Conservation (phyloP, 2,797 vertebrate genomes). For the Eupleurogrammus muticus region DNA sequence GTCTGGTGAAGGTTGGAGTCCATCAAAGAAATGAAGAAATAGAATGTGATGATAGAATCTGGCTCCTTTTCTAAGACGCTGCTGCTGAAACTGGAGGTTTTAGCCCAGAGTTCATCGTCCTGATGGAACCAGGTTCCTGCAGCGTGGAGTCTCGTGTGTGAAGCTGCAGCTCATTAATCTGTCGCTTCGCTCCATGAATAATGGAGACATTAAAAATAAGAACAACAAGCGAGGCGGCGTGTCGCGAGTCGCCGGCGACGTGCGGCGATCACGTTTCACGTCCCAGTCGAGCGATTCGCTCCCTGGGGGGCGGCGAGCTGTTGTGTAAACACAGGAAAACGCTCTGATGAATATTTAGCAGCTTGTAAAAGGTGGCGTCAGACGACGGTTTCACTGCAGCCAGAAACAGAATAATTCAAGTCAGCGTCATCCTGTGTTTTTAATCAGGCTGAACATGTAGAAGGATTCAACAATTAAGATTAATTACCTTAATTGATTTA, state of each 20-base stretch:
- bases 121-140: conserved; percentile 40
- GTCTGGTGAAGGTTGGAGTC: conserved; percentile 43
- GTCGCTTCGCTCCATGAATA: conserved; percentile 68
- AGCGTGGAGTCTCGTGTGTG: conserved; percentile 60
- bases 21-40: conserved; percentile 21
- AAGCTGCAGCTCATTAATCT: conserved; percentile 66
- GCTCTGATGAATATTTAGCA: conserved; percentile 84
- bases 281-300: conserved; percentile 70
- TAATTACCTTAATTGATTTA: not conserved
- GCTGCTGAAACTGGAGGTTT: conserved; percentile 46
- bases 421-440: conserved; percentile 3
- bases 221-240: conserved; percentile 48
- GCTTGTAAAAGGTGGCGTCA: conserved; percentile 69
- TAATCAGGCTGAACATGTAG: conserved; percentile 19
- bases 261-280: conserved; percentile 76
- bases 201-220: conserved; percentile 68
- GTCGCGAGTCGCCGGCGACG: conserved; percentile 75
- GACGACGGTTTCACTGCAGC: no score
- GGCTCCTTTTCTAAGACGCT: not conserved
- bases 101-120: conserved; percentile 31
- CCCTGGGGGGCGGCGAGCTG: conserved; percentile 68
- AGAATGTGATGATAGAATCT: no score
- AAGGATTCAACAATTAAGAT: conserved; percentile 8
- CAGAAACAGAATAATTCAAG: not conserved
- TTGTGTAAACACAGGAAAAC: conserved; percentile 80